A percentile compares a stretch with the other conserved stretches of the same genome.
Evolutionary conservation across 2,888 invertebrate species (phyloP).

Genomic region (Drosophila mercatorum): DNA sequence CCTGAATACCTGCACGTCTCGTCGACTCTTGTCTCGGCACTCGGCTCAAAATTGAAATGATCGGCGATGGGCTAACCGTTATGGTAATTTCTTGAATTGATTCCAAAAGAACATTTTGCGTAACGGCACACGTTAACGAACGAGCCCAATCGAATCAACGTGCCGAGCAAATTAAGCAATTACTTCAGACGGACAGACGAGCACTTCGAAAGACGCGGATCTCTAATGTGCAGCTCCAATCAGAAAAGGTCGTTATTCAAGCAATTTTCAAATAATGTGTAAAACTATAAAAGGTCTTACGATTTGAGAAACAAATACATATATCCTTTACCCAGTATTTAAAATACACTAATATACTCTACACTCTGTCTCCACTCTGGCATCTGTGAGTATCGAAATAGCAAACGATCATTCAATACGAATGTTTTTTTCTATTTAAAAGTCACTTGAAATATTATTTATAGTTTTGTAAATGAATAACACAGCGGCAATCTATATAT

Average conservation of each 20-base stretch:
- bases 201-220: too few species aligned
- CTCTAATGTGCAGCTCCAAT: too few species aligned
- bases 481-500: not conserved
- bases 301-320: not conserved
- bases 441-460: not conserved
- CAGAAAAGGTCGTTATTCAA: too few species aligned
- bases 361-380: not conserved
- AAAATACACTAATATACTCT: not conserved
- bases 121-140: conserved; percentile 73
- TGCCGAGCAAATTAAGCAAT: conserved; percentile 63
- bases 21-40: conserved; percentile 10
- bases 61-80: conserved; percentile 60
- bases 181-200: not conserved
- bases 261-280: not conserved
- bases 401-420: not conserved
- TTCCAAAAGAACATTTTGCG: conserved; percentile 75
- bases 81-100: conserved; percentile 75
- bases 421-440: not conserved
- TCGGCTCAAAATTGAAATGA: conserved; percentile 16
- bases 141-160: conserved; percentile 54
- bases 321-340: not conserved
- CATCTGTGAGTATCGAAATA: too few species aligned
- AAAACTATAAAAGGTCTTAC: not conserved
- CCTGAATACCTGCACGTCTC: conserved; percentile 67
- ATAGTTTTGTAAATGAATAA: not conserved